Base-by-base conservation (phyloP, 2,113 vertebrate genomes). In the Rousettus leschenaultii region DNA sequence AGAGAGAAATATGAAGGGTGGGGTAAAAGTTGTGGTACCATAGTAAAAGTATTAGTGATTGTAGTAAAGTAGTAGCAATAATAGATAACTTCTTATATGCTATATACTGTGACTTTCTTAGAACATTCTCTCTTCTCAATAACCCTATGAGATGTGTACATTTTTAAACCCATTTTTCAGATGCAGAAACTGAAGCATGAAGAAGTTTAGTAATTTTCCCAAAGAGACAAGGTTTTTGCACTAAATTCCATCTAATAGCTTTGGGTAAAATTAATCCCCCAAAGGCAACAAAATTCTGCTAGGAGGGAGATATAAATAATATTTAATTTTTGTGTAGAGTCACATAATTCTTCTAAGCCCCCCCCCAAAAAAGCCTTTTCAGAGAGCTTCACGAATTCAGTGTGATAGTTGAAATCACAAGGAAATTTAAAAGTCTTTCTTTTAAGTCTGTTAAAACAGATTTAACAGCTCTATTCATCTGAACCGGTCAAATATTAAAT, bases 401-500 rank as follows among this genome's bases (percentile, higher is more conserved):
- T 59, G 63, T 79, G 68, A 38, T 6, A 26, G 28, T 4, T 77
- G 35, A 79, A 89, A 63, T 71, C 26, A 86, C 11, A 82, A 92
- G 43, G 55, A 71, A 75, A 90, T 75, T 90, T 48, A 33, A 74
- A 84, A 91, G 68, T 51, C 35, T 45, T 94, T 89, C 22, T 66
- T 93, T n/a, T 43, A 24, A 15, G 51, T 28, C n/a, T 83, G 1
- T 55, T 96, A 73, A 90, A 85, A 51, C 19, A 65, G 22, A 70
- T 53, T 80, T 45, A 90, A 73, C n/a, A 87, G 13, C 30, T 78
- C 86, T 85, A 5, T 78, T 77, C 80, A 88, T 95, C 84, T 57
- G 40, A 91, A 77, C 14, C 45, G 71, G 11, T 82, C 80, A 96
- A 84, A 74, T 71, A 86, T 86, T 90, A 94, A 87, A 87, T 66